phyloP scores from a whole-genome alignment of 1,140 invertebrate genomes.

The Drosophila watanabei region DNA sequence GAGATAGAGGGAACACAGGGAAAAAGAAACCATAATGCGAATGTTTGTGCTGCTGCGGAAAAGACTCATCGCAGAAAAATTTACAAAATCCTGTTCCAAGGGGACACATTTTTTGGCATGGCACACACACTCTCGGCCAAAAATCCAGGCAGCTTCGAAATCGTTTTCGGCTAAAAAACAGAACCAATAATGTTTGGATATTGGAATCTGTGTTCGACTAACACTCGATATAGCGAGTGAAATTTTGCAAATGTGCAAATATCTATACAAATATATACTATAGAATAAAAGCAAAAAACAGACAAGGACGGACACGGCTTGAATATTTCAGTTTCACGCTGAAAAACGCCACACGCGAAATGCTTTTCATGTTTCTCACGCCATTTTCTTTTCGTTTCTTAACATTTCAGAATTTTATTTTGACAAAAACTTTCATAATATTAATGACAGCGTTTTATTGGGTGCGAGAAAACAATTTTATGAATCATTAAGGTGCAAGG shows the following conservation, averaged over 20 bases:
- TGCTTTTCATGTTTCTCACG: slow-evolving; percentile 43
- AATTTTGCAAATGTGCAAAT: slow-evolving; percentile 73
- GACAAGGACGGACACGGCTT: slow-evolving; percentile 55
- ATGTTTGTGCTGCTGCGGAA: slow-evolving; percentile 54
- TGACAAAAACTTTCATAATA: slow-evolving; percentile 34
- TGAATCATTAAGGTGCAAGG: slow-evolving; percentile 67
- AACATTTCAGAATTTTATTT: slow-evolving; percentile 45
- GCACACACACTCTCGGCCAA: slow-evolving; percentile 5
- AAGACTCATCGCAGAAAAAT: slow-evolving; percentile 65
- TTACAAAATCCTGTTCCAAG: slow-evolving; percentile 30
- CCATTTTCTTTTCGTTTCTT: slow-evolving; percentile 13
- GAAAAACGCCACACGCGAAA: slow-evolving; percentile 48
- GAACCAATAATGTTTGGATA: slow-evolving; percentile 39
- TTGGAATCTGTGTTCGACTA: slow-evolving; percentile 40
- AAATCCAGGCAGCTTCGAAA: slow-evolving; percentile 25
- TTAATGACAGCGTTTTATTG: slow-evolving; percentile 28
- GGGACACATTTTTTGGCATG: slow-evolving; percentile 34
- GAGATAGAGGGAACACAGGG: slow-evolving; percentile 19
- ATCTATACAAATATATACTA: slow-evolving; percentile 6
- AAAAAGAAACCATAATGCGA: slow-evolving; percentile 32
- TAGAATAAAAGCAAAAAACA: slow-evolving; percentile 21
- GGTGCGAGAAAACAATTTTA: slow-evolving; percentile 54
- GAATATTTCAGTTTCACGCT: slow-evolving; percentile 34
- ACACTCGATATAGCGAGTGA: slow-evolving; percentile 40
- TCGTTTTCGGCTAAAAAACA: neutral